Base-by-base conservation (phyloP, 2,113 vertebrate species). In the Eurystomus gularis region DNA sequence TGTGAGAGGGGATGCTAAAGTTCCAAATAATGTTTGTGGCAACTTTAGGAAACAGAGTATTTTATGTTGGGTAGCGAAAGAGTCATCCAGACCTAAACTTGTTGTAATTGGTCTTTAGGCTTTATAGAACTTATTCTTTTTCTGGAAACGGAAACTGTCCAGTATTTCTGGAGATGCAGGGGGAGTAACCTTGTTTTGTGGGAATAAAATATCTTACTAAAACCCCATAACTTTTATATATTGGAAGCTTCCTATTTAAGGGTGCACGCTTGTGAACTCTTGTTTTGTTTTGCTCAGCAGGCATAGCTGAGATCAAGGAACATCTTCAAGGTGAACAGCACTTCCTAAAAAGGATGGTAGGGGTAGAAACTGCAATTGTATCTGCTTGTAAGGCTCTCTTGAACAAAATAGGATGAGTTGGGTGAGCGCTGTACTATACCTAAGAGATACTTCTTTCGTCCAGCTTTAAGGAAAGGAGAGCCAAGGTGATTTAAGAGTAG, bases 211-310 rank as follows among this genome's bases (percentile, higher is more conserved):
- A 24, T 61, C 10, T 15, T 48, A 10, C 9, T 61, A 28, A 91
- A 86, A 10, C 29, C 13, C 29, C 6, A 3, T 21, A 66, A 60
- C 14, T 68, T 61, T 33, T 4, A 26, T 6, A 7, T 0, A 0
- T 13, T 1, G 7, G 46, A 8, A 44, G 11, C 2, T 54, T 49
- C 3, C 8, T 44, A 1, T 64, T 66, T 8, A 10, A 64, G 16
- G 16, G 52, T 35, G 3, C n/a, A 12, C 14, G 3, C 17, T 42
- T 48, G 55, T 7, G 1, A 16, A 10, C 9, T n/a, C 5, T 2
- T 49, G 65, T 89, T 65, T 62, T 0, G 0, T 70, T 52, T 52
- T 46, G 35, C 80, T 9, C 26, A 24, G 40, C 28, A 62, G 40
- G 31, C 13, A 3, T 3, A 46, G 79, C 19, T 82, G 86, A 80